Percentiles rank a stretch among this genome's conserved stretches.
Evolutionary conservation across 2,113 vertebrate genomes (phyloP).

Genomic region (Campylomormyrus numenius): DNA sequence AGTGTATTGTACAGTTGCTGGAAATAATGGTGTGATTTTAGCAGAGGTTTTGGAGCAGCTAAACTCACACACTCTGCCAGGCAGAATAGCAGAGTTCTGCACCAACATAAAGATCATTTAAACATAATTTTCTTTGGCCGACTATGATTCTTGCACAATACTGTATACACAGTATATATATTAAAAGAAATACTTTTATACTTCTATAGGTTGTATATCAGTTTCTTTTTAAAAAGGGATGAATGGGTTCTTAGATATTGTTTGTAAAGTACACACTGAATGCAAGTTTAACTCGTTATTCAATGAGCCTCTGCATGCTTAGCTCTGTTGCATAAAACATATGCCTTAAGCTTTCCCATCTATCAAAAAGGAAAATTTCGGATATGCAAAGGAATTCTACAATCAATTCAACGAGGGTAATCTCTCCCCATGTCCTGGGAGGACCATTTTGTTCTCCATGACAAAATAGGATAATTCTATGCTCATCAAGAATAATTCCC

Average conservation of each 20-base stretch:
- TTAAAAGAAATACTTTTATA: background rate
- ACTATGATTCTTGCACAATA: background rate
- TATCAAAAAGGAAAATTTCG: background rate
- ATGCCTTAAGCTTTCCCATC: background rate
- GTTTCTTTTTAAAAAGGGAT: background rate
- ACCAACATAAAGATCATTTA: background rate
- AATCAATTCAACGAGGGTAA: background rate
- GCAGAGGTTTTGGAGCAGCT: background rate
- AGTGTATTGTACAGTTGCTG: background rate
- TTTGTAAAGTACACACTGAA: too few relatives aligned
- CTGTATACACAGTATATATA: background rate
- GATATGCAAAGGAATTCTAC: background rate
- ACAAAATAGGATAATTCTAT: background rate
- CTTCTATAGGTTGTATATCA: background rate
- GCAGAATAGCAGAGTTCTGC: background rate
- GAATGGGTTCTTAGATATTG: background rate
- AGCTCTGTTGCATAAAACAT: background rate
- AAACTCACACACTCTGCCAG: background rate
- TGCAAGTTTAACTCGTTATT: background rate
- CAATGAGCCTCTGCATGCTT: background rate
- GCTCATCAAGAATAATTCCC: background rate
- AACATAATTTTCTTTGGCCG: background rate
- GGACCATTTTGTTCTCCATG: background rate
- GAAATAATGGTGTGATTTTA: background rate
- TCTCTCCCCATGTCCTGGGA: too few relatives aligned